These are phyloP conservation scores for Machimus atricapillus DNA, from an alignment of 2,888 invertebrate species.

Conservation along the genomic window DNA sequence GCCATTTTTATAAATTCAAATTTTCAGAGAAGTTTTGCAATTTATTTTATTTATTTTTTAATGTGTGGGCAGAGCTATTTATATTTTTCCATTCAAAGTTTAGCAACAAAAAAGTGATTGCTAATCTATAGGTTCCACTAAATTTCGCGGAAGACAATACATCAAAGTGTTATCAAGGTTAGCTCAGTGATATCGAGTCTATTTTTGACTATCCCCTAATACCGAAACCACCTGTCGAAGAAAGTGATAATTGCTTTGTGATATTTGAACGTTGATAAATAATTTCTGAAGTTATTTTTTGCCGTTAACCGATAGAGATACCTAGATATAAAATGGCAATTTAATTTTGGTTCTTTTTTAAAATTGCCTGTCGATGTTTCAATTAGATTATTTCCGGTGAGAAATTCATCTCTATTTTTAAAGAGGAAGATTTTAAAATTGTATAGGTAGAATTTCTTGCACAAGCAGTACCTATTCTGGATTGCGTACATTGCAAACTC, in stretches of 20 bases:
- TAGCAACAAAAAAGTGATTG: not conserved
- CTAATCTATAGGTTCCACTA: not conserved
- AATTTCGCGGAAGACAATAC: not conserved
- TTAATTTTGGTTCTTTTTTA: not conserved
- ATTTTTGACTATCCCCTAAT: not conserved
- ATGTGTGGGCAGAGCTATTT: not conserved
- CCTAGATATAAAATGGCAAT: not conserved
- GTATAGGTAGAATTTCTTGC: not conserved
- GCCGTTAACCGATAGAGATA: not conserved
- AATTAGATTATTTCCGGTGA: not conserved
- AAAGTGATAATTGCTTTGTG: not conserved
- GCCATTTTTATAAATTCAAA: not conserved
- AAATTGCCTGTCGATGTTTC: not conserved
- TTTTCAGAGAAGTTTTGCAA: not conserved
- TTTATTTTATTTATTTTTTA: not conserved
- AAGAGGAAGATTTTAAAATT: not conserved
- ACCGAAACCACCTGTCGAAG: not conserved
- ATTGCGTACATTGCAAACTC: not conserved
- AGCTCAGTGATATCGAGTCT: not conserved
- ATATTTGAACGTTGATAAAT: not conserved
- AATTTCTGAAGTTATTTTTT: not conserved
- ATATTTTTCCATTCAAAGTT: not conserved
- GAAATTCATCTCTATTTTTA: not conserved
- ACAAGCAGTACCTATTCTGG: not conserved
- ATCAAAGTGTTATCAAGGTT: not conserved